Percentiles rank a stretch among this genome's conserved stretches.
phyloP scores from a whole-genome alignment of 2,113 vertebrate genomes.

The Platycercus adscitus region DNA sequence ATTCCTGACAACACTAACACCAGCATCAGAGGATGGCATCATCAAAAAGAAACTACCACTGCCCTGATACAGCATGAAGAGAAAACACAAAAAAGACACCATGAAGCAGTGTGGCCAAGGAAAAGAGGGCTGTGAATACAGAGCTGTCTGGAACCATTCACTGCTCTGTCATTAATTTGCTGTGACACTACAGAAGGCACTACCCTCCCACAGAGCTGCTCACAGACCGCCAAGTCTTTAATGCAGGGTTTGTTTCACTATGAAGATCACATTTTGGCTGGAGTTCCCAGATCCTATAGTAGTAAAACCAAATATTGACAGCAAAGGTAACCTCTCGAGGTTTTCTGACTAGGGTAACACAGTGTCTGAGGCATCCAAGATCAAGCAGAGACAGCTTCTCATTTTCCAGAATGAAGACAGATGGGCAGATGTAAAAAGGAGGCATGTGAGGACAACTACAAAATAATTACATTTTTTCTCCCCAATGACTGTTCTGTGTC shows the following conservation, averaged over 20 bases:
- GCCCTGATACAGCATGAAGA: neutral
- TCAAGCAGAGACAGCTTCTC: constrained; percentile 26
- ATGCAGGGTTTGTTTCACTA: neutral
- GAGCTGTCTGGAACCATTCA: neutral
- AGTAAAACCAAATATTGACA: neutral
- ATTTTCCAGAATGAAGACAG: neutral
- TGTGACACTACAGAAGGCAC: neutral
- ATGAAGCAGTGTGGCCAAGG: neutral
- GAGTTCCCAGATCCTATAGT: neutral
- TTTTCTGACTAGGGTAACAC: neutral
- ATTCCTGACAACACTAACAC: constrained; percentile 30
- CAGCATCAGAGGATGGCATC: neutral
- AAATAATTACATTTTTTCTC: constrained; percentile 9
- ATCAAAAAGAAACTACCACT: neutral
- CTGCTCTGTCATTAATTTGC: neutral
- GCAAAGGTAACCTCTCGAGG: neutral
- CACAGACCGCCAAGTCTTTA: neutral
- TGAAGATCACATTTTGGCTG: neutral
- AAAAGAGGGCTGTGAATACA: neutral
- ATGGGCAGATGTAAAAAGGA: neutral
- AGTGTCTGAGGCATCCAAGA: neutral
- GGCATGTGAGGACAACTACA: neutral
- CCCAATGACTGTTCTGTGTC: neutral
- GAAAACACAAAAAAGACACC: neutral
- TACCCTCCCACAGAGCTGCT: constrained; percentile 3